These are phyloP conservation scores for Parazoanthus atlanticus DNA, from an alignment of 92 coral and sea anemone genomes.

Conservation along the genomic window DNA sequence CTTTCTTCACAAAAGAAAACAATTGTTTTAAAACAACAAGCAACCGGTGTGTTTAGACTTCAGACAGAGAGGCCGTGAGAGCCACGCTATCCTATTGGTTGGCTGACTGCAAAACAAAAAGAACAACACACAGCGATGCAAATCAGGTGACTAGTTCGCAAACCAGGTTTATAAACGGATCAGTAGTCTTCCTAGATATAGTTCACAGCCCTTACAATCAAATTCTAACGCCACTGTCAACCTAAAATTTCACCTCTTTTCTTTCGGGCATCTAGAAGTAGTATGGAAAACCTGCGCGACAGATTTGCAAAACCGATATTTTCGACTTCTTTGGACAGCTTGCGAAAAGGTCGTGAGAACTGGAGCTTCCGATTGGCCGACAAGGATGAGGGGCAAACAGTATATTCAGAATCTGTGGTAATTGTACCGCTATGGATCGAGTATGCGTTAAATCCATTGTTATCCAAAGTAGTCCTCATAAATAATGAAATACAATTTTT, in stretches of 20 bases:
- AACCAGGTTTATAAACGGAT: neutral
- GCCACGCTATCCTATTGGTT: conserved; percentile 78
- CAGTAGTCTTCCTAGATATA: neutral
- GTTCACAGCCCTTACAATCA: neutral
- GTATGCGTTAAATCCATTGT: conserved; percentile 9
- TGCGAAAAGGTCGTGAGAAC: neutral
- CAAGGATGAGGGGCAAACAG: neutral
- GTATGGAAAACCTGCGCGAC: neutral
- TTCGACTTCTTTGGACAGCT: neutral
- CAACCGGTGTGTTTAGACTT: conserved; percentile 48
- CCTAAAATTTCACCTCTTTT: neutral
- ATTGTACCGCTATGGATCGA: neutral
- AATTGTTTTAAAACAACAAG: conserved; percentile 20
- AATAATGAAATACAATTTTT: conserved; percentile 18
- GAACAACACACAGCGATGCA: neutral
- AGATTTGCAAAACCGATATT: neutral
- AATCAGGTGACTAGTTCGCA: neutral
- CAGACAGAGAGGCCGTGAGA: conserved; percentile 86
- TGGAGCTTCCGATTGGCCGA: neutral
- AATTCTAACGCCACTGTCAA: neutral
- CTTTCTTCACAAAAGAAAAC: conserved; percentile 11
- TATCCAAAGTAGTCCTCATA: neutral
- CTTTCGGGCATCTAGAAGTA: neutral
- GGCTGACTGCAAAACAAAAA: conserved; percentile 24
- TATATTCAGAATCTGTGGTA: neutral